Conservation (phyloP, 2,797 vertebrate species). For the Chaenodraco wilsoni region DNA sequence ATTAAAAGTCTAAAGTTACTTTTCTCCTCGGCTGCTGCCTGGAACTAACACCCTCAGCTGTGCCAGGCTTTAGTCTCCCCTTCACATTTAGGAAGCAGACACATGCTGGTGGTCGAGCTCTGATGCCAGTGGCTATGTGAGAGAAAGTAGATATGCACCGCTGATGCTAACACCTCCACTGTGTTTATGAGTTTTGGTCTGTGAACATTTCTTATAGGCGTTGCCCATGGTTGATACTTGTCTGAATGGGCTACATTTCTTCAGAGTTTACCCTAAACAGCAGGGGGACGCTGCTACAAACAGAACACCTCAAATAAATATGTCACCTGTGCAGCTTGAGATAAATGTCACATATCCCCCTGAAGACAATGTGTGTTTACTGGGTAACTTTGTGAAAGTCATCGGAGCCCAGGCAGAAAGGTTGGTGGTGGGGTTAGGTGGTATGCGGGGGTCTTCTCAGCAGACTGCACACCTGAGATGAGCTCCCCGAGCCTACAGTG, state of each 20-base stretch:
- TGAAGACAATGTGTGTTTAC: conserved; percentile 72
- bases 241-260: conserved; percentile 21
- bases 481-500: conserved; percentile 48
- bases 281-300: conserved; percentile 5
- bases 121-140: conserved; percentile 50
- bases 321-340: conserved; percentile 54
- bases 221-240: conserved; percentile 22
- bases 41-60: conserved; percentile 31
- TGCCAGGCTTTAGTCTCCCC: conserved; percentile 9
- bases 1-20: conserved; percentile 52
- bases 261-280: conserved; percentile 34
- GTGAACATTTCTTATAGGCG: conserved; percentile 24
- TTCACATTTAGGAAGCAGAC: conserved; percentile 27
- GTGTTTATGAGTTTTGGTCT: conserved; percentile 57
- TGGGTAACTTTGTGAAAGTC: conserved; percentile 76
- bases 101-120: conserved; percentile 20
- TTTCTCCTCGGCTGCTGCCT: conserved; percentile 6
- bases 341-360: conserved; percentile 75
- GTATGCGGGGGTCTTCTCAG: conserved; percentile 63
- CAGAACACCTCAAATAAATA: conserved; percentile 17
- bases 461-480: conserved; percentile 73
- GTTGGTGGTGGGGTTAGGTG: conserved; percentile 61
- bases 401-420: conserved; percentile 75
- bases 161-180: conserved; percentile 42
- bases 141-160: conserved; percentile 43